Percentiles rank a stretch among this genome's conserved stretches.
These are phyloP conservation scores for Diogma glabrata DNA, from an alignment of 2,888 invertebrate species.

Conservation along the genomic window DNA sequence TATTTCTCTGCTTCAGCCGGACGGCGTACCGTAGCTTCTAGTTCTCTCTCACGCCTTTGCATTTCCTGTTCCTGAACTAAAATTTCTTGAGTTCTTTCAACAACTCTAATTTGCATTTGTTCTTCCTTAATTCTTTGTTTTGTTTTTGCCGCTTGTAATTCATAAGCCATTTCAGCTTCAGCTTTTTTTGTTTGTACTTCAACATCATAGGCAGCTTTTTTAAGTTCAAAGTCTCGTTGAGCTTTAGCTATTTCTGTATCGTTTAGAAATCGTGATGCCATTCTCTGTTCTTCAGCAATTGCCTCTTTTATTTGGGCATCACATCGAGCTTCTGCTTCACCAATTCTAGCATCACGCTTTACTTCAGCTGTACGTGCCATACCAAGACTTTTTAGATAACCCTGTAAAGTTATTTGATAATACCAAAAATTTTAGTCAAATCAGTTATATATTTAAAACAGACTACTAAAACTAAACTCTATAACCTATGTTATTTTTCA, in stretches of 20 bases:
- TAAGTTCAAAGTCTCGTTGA: slow-evolving; percentile 89
- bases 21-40: slow-evolving; percentile 85
- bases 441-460: slow-evolving; percentile 3
- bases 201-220: slow-evolving; percentile 93
- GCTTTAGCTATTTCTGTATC: slow-evolving; percentile 97
- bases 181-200: slow-evolving; percentile 86
- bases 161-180: slow-evolving; percentile 88
- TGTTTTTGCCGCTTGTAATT: slow-evolving; percentile 89
- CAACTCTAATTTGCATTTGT: slow-evolving; percentile 91
- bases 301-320: slow-evolving; percentile 84
- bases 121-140: slow-evolving; percentile 93
- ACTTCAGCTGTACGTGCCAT: slow-evolving; percentile 93
- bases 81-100: slow-evolving; percentile 87
- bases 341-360: slow-evolving; percentile 90
- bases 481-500: not conserved
- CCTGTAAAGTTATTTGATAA: slow-evolving; percentile 28
- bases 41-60: slow-evolving; percentile 75
- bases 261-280: slow-evolving; percentile 88
- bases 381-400: slow-evolving; percentile 83
- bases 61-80: slow-evolving; percentile 95
- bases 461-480: not conserved
- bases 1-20: slow-evolving; percentile 94
- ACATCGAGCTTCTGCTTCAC: slow-evolving; percentile 89
- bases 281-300: slow-evolving; percentile 89
- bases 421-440: not conserved